A percentile compares a stretch with the other conserved stretches of the same genome.
These are phyloP conservation scores for Syndactyla subalaris DNA, from an alignment of 2,797 vertebrate species.

Conservation along the genomic window DNA sequence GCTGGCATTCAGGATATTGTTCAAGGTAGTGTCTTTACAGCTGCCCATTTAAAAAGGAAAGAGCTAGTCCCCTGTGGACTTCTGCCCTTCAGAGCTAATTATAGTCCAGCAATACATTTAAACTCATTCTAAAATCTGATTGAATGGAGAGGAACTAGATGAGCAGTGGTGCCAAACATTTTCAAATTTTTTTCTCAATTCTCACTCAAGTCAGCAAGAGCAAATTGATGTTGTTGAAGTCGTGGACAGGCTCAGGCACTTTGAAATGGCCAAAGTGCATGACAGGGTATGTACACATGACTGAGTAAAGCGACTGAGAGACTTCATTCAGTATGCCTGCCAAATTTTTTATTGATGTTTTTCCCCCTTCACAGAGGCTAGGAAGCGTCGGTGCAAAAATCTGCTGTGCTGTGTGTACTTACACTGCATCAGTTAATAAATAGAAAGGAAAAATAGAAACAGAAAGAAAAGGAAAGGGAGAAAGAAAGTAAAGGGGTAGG, in stretches of 20 bases:
- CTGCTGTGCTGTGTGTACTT: not conserved
- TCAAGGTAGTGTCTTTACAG: not conserved
- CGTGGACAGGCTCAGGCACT: not conserved
- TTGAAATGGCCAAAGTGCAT: not conserved
- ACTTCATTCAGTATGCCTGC: not conserved
- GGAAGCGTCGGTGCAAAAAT: not conserved
- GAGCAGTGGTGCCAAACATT: not conserved
- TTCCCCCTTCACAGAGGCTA: not conserved
- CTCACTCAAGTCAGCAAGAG: not conserved
- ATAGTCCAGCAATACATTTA: not conserved
- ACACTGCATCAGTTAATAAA: not conserved
- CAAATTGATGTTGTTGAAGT: not conserved
- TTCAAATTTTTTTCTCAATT: not conserved
- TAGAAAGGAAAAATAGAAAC: not conserved
- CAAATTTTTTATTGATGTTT: not conserved
- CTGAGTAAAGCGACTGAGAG: not conserved
- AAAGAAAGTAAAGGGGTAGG: not conserved
- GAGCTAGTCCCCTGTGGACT: not conserved
- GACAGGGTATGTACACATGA: fast-evolving
- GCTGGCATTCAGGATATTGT: not conserved
- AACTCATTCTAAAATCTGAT: constrained; percentile 32
- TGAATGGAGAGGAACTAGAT: not conserved
- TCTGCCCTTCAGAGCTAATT: not conserved
- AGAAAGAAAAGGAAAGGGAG: not conserved
- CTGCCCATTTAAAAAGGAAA: not conserved